Evolutionary conservation across 2,888 invertebrate species (phyloP), one percentile per base, ranked within the genome.

Genomic region (Parnassius orleans): DNA sequence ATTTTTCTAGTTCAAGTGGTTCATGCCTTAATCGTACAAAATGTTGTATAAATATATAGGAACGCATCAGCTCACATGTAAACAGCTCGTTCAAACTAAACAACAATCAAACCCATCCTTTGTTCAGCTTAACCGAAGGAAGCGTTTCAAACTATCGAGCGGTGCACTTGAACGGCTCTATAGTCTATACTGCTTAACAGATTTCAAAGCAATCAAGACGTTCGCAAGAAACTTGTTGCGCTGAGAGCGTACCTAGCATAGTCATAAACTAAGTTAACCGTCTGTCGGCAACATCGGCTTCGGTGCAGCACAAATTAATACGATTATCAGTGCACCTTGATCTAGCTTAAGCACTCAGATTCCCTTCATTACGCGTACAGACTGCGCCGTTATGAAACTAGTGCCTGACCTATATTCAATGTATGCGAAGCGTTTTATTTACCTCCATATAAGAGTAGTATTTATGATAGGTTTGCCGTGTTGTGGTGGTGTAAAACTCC

Each of bases 321-420:
- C 83, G 83, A 90, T 91, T 90, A 90, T 85, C 84, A 84, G 81
- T 77, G 83, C 90, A 90, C 90, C 90, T 89, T 84, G 84, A 87
- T 87, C 81, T 82, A 75, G 70, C 80, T 82, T 79, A 81, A 81
- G 80, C 82, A 79, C 81, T 77, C 77, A 76, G 82, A 84, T 86
- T 85, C 84, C 81, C 83, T 84, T 81, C 81, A 84, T 86, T 84
- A 79, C 73, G 79, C 73, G 73, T 72, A 72, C 69, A 69, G 52
- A 46, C 68, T 74, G 70, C 64, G 71, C 71, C 69, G 68, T 81
- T 79, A 77, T 80, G 74, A 73, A 79, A 78, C 75, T 77, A 79
- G 41, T 19, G 46, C 44, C 41, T 54, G 53, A 53, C 24, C 48
- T 57, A 48, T 52, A 57, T 56, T 50, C 56, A 9, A 41, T 46